Conservation (phyloP, 2,888 invertebrate species). For the Melipona beecheii region DNA sequence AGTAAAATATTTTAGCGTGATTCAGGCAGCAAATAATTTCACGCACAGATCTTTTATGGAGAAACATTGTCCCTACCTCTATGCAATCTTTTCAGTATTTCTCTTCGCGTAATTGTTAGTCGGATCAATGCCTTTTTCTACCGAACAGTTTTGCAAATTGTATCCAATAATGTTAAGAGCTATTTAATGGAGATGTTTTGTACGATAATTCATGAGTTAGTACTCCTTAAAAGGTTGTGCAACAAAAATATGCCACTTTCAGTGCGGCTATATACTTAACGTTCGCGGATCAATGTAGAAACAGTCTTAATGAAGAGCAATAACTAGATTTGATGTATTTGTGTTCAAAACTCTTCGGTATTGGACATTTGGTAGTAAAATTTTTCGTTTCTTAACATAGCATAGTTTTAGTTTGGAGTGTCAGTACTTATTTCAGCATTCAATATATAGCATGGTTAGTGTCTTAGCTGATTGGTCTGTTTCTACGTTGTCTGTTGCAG, state of each 20-base stretch:
- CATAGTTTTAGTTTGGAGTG: constrained; percentile 11
- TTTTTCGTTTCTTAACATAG: neutral
- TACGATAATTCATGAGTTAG: constrained; percentile 30
- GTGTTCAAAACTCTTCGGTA: neutral
- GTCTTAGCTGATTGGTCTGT: constrained; percentile 13
- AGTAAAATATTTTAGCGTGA: constrained; percentile 53
- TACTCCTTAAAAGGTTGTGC: constrained; percentile 64
- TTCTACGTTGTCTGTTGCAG: constrained; percentile 46
- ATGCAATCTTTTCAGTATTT: constrained; percentile 36
- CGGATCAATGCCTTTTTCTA: constrained; percentile 6
- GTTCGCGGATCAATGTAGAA: constrained; percentile 53
- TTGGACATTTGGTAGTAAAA: neutral
- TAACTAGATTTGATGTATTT: constrained; percentile 13
- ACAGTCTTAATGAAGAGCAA: constrained; percentile 34
- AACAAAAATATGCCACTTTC: constrained; percentile 47
- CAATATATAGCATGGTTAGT: neutral
- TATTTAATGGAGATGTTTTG: constrained; percentile 38
- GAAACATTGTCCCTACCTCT: constrained; percentile 52
- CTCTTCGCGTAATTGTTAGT: constrained; percentile 18
- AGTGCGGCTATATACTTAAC: constrained; percentile 77
- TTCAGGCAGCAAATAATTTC: constrained; percentile 45
- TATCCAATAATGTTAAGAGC: constrained; percentile 13
- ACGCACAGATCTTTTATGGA: constrained; percentile 63
- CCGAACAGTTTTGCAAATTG: neutral
- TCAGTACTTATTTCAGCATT: constrained; percentile 32